A percentile compares a stretch with the other conserved stretches of the same genome.
phyloP scores from a whole-genome alignment of 2,797 vertebrate genomes.

The Onychomys leucogaster region DNA sequence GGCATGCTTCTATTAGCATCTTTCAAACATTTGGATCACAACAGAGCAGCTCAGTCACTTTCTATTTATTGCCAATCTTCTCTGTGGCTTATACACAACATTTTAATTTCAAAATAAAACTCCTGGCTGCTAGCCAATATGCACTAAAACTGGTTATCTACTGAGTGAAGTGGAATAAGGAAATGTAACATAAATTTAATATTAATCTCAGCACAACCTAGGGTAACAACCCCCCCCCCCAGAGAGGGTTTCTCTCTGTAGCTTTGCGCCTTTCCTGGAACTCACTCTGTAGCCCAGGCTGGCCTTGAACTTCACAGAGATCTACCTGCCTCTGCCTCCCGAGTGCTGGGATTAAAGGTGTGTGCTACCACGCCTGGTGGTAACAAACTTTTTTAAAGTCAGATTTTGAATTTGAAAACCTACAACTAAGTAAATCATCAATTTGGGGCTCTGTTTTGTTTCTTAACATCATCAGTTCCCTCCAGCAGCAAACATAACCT shows the following conservation, averaged over 20 bases:
- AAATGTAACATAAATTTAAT: constrained; percentile 35
- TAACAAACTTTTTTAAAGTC: background rate
- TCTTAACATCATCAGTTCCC: background rate
- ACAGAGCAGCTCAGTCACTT: constrained; percentile 32
- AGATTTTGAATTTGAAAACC: background rate
- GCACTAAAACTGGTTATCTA: constrained; percentile 26
- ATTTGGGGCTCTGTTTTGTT: background rate
- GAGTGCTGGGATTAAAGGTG: too few species aligned
- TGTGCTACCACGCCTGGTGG: too few species aligned
- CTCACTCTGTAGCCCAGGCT: too few species aligned
- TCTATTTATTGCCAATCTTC: background rate
- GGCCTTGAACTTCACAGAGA: too few species aligned
- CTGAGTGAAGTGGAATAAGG: background rate
- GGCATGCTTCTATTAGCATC: constrained; percentile 21
- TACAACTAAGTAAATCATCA: constrained; percentile 34
- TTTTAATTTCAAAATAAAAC: constrained; percentile 51
- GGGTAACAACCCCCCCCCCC: too few species aligned
- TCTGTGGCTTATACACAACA: constrained; percentile 55
- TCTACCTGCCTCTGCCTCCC: too few species aligned
- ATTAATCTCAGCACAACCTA: constrained; percentile 48
- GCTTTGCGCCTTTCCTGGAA: too few species aligned
- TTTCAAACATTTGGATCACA: constrained; percentile 53
- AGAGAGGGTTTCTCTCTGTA: too few species aligned
- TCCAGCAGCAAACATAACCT: constrained; percentile 38
- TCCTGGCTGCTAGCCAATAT: constrained; percentile 19